These are phyloP conservation scores for Caenorhabditis sp. DNA, from an alignment of 2,888 invertebrate species.

Conservation along the genomic window DNA sequence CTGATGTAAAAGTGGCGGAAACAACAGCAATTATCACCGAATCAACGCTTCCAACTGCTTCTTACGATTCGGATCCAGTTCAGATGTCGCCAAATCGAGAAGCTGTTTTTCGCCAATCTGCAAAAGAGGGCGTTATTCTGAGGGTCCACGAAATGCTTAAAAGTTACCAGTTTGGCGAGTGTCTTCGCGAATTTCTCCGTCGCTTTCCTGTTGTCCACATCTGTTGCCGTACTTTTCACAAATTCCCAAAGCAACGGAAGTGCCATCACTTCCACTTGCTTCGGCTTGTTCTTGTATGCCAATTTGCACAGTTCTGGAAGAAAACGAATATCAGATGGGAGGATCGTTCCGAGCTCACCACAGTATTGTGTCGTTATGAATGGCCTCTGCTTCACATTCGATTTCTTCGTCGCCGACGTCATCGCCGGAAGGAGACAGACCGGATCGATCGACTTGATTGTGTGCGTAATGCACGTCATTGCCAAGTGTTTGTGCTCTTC, in stretches of 20 bases:
- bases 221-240: slow-evolving; percentile 50
- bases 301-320: slow-evolving; percentile 58
- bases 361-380: slow-evolving; percentile 50
- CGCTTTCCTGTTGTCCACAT: slow-evolving; percentile 64
- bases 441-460: slow-evolving; percentile 60
- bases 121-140: not conserved
- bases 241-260: slow-evolving; percentile 65
- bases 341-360: slow-evolving; percentile 1
- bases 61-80: slow-evolving; percentile 61
- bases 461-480: slow-evolving; percentile 56
- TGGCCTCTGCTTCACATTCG: slow-evolving; percentile 66
- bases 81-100: slow-evolving; percentile 56
- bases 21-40: slow-evolving; percentile 15
- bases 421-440: slow-evolving; percentile 62
- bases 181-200: slow-evolving; percentile 42
- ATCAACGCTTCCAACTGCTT: slow-evolving; percentile 62
- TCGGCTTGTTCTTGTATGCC: slow-evolving; percentile 59
- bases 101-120: slow-evolving; percentile 61
- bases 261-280: slow-evolving; percentile 66
- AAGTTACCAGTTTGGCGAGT: slow-evolving; percentile 56
- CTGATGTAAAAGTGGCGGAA: slow-evolving; percentile 2
- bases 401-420: slow-evolving; percentile 64
- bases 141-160: not conserved
- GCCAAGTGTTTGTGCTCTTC: slow-evolving; percentile 67
- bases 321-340: not conserved